phyloP scores from a whole-genome alignment of 2,113 vertebrate genomes.

The Ptychochromis oligacanthus region DNA sequence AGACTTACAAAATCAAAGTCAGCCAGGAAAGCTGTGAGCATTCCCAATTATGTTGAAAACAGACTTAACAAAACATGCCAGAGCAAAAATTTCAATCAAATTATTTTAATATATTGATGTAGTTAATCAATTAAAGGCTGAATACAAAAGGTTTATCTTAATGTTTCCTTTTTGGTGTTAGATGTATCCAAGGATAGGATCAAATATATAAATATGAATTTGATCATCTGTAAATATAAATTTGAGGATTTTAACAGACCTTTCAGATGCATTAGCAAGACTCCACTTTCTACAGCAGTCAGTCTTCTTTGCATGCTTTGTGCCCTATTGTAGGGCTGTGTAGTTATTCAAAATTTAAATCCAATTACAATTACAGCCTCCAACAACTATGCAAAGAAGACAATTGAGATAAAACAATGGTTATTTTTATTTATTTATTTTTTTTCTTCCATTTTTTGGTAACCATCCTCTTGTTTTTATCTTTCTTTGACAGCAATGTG shows the following conservation, averaged over 20 bases:
- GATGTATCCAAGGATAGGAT: too few relatives aligned
- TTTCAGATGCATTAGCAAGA: background rate
- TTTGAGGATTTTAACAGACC: background rate
- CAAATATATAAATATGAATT: background rate
- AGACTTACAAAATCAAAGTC: too few relatives aligned
- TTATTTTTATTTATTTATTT: fast-evolving
- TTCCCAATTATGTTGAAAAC: too few relatives aligned
- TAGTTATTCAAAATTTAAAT: background rate
- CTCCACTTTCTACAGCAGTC: background rate
- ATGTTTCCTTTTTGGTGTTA: background rate
- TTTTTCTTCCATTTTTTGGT: too few relatives aligned
- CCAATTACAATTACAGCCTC: background rate
- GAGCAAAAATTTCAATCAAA: background rate
- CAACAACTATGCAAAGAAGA: fast-evolving
- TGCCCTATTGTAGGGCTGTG: fast-evolving
- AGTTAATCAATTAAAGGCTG: background rate
- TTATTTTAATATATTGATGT: background rate
- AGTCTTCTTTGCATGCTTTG: background rate
- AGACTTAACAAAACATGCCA: background rate
- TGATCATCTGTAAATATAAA: background rate
- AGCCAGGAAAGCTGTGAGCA: too few relatives aligned
- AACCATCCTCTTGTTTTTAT: background rate
- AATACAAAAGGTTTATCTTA: background rate
- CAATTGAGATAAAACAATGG: background rate
- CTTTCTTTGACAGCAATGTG: background rate